Percentiles rank a stretch among this genome's conserved stretches.
Evolutionary conservation across 2,113 vertebrate species (phyloP).

Genomic region (Muntiacus reevesi): DNA sequence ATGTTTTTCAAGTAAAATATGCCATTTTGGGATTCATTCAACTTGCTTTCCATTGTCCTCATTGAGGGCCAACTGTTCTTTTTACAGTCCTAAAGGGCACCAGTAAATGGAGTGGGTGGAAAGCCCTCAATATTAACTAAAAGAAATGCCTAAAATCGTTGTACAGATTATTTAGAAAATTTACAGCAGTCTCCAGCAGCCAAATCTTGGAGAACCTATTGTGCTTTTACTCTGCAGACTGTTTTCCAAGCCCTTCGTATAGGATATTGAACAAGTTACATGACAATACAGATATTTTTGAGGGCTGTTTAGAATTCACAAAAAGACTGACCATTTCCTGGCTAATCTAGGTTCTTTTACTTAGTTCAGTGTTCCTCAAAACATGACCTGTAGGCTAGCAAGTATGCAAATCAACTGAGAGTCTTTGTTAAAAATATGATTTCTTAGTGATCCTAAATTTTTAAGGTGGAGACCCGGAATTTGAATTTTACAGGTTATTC

Average conservation of each 20-base stretch:
- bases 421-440: neutral
- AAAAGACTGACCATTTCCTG: conserved; percentile 18
- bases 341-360: neutral
- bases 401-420: neutral
- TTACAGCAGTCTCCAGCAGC: conserved; percentile 38
- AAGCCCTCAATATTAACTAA: conserved; percentile 67
- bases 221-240: conserved; percentile 24
- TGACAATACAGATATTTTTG: conserved; percentile 25
- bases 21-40: conserved; percentile 67
- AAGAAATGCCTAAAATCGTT: conserved; percentile 40
- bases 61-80: conserved; percentile 36
- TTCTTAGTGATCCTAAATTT: neutral
- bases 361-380: conserved; percentile 31
- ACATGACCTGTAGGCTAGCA: neutral
- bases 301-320: neutral
- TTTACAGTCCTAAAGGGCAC: conserved; percentile 47
- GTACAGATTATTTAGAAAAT: conserved; percentile 63
- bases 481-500: neutral
- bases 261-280: conserved; percentile 55
- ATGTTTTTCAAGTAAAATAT: conserved; percentile 73
- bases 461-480: neutral
- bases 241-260: conserved; percentile 46
- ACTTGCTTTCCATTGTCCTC: conserved; percentile 50
- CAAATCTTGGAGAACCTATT: conserved; percentile 39
- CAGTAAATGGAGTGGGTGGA: conserved; percentile 53